phyloP scores from a whole-genome alignment of 2,113 vertebrate species.

The Struthidea cinerea region DNA sequence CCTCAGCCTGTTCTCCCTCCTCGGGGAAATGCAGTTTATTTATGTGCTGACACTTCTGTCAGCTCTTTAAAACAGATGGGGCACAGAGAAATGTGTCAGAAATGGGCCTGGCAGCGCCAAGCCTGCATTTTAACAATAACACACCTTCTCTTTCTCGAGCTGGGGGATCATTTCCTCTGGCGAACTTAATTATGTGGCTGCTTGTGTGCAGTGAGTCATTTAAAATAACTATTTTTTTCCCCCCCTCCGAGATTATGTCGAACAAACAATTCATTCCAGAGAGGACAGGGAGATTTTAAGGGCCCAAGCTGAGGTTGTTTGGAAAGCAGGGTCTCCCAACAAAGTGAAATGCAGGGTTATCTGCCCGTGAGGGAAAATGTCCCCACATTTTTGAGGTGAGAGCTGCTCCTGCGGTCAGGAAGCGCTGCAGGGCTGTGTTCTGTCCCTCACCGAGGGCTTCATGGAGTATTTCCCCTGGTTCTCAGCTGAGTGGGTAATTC shows the following conservation, averaged over 20 bases:
- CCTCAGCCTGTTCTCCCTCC: background rate
- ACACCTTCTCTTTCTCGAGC: background rate
- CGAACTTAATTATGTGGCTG: background rate
- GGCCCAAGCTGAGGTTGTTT: background rate
- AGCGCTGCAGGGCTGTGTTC: background rate
- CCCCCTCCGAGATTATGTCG: accelerated
- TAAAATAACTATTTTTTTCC: background rate
- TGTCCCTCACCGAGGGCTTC: background rate
- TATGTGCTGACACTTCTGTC: background rate
- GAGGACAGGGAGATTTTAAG: background rate
- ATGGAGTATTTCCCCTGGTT: background rate
- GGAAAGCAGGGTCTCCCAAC: background rate
- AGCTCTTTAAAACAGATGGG: background rate
- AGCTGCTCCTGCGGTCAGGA: background rate
- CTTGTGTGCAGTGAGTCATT: background rate
- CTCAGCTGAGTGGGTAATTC: background rate
- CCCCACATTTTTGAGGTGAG: background rate
- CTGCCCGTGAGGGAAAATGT: background rate
- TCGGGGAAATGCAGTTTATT: background rate
- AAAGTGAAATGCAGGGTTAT: background rate
- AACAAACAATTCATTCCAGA: background rate
- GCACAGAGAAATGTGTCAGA: background rate
- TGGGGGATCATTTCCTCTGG: background rate
- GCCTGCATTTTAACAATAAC: background rate
- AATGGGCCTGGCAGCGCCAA: background rate